Conservation (phyloP, 2,888 invertebrate genomes). For the Acheta domesticus region DNA sequence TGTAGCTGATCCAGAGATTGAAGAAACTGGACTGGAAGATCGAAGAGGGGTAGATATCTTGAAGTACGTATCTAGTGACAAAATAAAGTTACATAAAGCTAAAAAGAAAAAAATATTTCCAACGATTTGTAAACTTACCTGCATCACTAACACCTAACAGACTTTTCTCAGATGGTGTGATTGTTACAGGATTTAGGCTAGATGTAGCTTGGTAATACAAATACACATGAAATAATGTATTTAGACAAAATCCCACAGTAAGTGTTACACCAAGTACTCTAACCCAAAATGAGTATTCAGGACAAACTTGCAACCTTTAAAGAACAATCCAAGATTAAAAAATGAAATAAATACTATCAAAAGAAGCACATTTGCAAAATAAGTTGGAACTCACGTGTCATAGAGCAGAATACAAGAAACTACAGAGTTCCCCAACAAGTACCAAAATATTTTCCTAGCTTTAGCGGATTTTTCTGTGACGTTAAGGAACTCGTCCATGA, state of each 20-base stretch:
- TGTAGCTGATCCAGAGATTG: constrained; percentile 38
- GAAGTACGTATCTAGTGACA: constrained; percentile 40
- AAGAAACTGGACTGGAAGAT: background rate
- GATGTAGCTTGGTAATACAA: constrained; percentile 50
- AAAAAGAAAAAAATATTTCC: constrained; percentile 35
- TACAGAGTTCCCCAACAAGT: background rate
- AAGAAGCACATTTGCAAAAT: background rate
- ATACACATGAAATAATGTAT: constrained; percentile 47
- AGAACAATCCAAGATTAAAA: background rate
- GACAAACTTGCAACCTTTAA: constrained; percentile 45
- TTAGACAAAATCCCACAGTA: constrained; percentile 36
- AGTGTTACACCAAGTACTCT: constrained; percentile 36
- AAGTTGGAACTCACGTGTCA: constrained; percentile 22
- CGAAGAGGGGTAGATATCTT: constrained; percentile 29
- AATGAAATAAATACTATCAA: constrained; percentile 28
- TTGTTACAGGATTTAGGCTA: constrained; percentile 48
- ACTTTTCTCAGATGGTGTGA: constrained; percentile 53
- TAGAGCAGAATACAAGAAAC: constrained; percentile 20
- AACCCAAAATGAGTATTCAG: constrained; percentile 36
- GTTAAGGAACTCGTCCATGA: background rate
- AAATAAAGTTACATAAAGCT: background rate
- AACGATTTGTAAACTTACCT: constrained; percentile 41
- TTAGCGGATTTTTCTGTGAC: background rate
- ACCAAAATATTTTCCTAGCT: constrained; percentile 18
- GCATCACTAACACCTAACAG: constrained; percentile 53